A percentile compares a stretch with the other conserved stretches of the same genome.
Evolutionary conservation across 2,888 invertebrate genomes (phyloP).

Genomic region (Callimorpha dominula): DNA sequence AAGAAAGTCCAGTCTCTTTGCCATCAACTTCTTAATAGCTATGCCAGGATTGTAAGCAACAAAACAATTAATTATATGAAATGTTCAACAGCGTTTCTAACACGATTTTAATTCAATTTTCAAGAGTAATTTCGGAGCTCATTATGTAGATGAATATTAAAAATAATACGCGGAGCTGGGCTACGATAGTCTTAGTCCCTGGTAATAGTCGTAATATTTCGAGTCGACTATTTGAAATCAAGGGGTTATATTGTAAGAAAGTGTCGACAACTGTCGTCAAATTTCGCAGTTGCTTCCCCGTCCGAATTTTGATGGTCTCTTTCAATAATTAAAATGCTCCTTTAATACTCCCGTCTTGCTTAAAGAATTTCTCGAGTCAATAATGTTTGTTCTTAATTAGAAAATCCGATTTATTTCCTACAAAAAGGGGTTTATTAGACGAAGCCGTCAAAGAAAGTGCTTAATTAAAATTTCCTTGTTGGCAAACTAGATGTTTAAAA

Average conservation of each 20-base stretch:
- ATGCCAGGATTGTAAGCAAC: slow-evolving; percentile 46
- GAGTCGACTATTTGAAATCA: slow-evolving; percentile 38
- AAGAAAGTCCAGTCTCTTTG: slow-evolving; percentile 43
- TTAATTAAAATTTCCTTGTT: slow-evolving; percentile 41
- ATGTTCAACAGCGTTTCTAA: slow-evolving; percentile 57
- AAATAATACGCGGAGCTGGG: slow-evolving; percentile 46
- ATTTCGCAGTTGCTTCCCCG: slow-evolving; percentile 56
- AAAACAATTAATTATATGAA: slow-evolving; percentile 64
- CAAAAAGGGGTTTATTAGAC: slow-evolving; percentile 54
- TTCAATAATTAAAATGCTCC: slow-evolving; percentile 70
- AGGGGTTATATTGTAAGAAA: slow-evolving; percentile 44
- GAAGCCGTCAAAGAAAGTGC: slow-evolving; percentile 52
- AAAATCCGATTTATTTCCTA: slow-evolving; percentile 67
- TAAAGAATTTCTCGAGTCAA: slow-evolving; percentile 60
- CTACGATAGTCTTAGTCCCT: slow-evolving; percentile 19
- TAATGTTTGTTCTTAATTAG: slow-evolving; percentile 70
- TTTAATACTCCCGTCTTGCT: slow-evolving; percentile 62
- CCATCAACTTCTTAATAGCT: slow-evolving; percentile 46
- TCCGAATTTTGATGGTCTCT: slow-evolving; percentile 53
- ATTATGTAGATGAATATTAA: slow-evolving; percentile 66
- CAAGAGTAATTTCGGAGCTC: slow-evolving; percentile 59
- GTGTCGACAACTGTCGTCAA: slow-evolving; percentile 65
- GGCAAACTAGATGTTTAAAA: neutral
- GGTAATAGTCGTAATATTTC: slow-evolving; percentile 19
- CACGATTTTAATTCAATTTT: slow-evolving; percentile 60